Conservation (phyloP, 2,113 vertebrate genomes). For the Orientallactaga bullata region DNA sequence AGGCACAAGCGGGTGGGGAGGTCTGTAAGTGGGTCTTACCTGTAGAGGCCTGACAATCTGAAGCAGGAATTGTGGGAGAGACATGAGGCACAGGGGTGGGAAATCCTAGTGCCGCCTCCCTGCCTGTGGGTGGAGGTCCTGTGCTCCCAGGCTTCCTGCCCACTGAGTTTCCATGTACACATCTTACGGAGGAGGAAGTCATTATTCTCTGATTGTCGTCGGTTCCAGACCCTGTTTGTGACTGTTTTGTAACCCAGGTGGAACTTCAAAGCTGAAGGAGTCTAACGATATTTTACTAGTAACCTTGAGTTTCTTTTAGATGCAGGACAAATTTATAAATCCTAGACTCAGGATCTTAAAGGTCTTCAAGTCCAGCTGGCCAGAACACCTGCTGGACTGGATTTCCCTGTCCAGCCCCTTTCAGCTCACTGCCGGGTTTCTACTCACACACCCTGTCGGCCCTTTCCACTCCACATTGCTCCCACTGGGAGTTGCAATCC, state of each 20-base stretch:
- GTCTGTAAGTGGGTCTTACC: background rate
- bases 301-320: conserved; percentile 6
- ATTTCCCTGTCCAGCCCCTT: background rate
- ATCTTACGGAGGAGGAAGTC: conserved; percentile 1
- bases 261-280: conserved; percentile 2
- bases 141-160: background rate
- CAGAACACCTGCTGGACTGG: background rate
- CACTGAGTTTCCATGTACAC: background rate
- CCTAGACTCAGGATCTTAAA: background rate
- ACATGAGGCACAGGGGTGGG: background rate
- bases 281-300: background rate
- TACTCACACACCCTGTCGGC: background rate
- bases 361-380: background rate
- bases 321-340: background rate
- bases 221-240: background rate
- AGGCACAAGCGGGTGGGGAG: background rate
- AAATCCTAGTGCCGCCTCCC: background rate
- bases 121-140: background rate
- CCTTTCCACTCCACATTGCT: background rate
- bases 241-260: conserved; percentile 17
- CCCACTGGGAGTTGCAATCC: background rate
- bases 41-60: background rate
- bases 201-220: background rate
- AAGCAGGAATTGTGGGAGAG: background rate
- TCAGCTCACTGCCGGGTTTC: background rate